Percentiles rank a stretch among this genome's conserved stretches.
These are phyloP conservation scores for Folsomia candida DNA, from an alignment of 2,888 invertebrate genomes.

Conservation along the genomic window DNA sequence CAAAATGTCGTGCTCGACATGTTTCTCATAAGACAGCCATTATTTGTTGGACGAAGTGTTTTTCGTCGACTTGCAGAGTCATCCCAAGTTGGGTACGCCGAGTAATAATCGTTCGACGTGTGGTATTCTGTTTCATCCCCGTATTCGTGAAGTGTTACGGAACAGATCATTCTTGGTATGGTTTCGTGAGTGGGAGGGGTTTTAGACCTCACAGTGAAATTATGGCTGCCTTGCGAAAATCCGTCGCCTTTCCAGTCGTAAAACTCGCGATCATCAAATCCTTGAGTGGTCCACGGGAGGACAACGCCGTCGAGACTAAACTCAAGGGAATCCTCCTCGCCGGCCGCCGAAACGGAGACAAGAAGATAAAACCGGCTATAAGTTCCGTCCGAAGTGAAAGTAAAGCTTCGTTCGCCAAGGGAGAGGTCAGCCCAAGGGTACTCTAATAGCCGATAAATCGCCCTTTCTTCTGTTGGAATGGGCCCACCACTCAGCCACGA, in stretches of 20 bases:
- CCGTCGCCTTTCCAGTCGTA: conserved; percentile 36
- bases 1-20: conserved; percentile 19
- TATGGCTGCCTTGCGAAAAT: conserved; percentile 25
- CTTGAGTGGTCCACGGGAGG: conserved; percentile 34
- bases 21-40: conserved; percentile 32
- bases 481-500: conserved; percentile 35
- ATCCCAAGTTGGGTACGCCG: conserved; percentile 37
- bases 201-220: conserved; percentile 25
- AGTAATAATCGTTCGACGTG: conserved; percentile 16
- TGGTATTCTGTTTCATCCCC: conserved; percentile 30
- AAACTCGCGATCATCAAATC: conserved; percentile 38
- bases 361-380: conserved; percentile 19
- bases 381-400: conserved; percentile 31
- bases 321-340: conserved; percentile 21
- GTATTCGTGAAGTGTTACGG: conserved; percentile 35
- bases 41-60: conserved; percentile 24
- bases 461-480: conserved; percentile 32
- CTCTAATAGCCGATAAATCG: conserved; percentile 37
- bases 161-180: conserved; percentile 30
- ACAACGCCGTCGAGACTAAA: conserved; percentile 30
- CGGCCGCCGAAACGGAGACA: conserved; percentile 24
- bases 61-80: neutral
- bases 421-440: conserved; percentile 42
- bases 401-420: conserved; percentile 1
- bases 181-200: conserved; percentile 4